A percentile compares a stretch with the other conserved stretches of the same genome.
These are phyloP conservation scores for Arenicola marina DNA, from an alignment of 2,888 invertebrate species.

Conservation along the genomic window DNA sequence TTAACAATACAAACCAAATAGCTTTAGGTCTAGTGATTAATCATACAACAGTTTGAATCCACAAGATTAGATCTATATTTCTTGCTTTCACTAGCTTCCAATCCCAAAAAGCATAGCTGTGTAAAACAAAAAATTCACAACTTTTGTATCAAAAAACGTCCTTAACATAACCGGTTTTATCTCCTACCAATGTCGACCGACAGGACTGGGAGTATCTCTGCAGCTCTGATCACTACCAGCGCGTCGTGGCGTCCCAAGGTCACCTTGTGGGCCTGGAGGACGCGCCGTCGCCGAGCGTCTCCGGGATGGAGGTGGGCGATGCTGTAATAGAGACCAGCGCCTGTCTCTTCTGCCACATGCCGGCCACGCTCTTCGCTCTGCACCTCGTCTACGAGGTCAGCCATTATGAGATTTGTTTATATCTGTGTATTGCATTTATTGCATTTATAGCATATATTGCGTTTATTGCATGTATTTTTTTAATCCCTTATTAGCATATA, in stretches of 20 bases:
- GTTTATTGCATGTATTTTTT: background rate
- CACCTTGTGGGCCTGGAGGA: constrained; percentile 16
- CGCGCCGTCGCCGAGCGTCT: too few species aligned
- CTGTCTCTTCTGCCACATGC: constrained; percentile 74
- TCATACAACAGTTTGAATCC: too few species aligned
- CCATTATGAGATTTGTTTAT: background rate
- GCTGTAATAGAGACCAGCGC: constrained; percentile 55
- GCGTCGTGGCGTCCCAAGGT: constrained; percentile 11
- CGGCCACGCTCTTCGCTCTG: constrained; percentile 77
- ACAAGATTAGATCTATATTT: too few species aligned
- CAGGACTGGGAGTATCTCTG: constrained; percentile 80
- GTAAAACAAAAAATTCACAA: too few species aligned
- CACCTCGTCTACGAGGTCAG: constrained; percentile 83
- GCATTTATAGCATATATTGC: background rate
- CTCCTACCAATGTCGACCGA: too few species aligned
- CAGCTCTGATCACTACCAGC: constrained; percentile 66
- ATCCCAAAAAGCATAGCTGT: too few species aligned
- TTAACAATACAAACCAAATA: background rate
- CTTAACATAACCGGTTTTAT: too few species aligned
- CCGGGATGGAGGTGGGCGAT: background rate
- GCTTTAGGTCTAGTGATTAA: background rate
- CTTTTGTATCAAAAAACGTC: too few species aligned
- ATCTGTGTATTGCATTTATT: background rate
- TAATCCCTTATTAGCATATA: background rate
- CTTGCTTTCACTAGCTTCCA: too few species aligned